Evolutionary conservation across 2,797 vertebrate genomes (phyloP).

Genomic region (Micrastur ruficollis): DNA sequence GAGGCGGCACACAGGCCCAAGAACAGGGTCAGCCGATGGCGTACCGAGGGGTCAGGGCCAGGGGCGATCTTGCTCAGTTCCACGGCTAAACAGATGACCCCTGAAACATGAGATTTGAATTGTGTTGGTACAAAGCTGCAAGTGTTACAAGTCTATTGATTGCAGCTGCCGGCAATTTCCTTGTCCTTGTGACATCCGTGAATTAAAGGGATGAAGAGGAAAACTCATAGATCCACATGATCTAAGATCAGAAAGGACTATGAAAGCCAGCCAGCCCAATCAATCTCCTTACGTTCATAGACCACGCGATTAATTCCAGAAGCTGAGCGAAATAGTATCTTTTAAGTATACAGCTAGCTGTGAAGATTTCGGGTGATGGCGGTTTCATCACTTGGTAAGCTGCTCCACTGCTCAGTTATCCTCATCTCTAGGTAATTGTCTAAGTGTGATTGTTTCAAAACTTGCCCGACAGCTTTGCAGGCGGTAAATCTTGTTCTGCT

Average conservation of each 20-base stretch:
- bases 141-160: neutral
- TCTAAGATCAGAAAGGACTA: neutral
- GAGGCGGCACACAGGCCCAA: neutral
- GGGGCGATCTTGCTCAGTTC: neutral
- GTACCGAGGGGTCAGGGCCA: neutral
- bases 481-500: neutral
- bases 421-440: neutral
- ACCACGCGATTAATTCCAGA: accelerated
- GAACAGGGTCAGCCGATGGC: neutral
- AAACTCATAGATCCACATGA: neutral
- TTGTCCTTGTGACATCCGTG: neutral
- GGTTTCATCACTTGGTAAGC: neutral
- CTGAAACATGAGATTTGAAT: neutral
- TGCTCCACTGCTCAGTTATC: neutral
- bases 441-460: neutral
- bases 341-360: neutral
- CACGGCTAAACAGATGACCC: neutral
- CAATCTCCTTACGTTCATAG: neutral
- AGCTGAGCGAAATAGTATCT: neutral
- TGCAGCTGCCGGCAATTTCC: neutral
- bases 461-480: neutral
- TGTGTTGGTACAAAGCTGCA: neutral
- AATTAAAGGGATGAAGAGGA: neutral
- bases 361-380: neutral
- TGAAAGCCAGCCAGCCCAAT: neutral